A percentile compares a stretch with the other conserved stretches of the same genome.
Evolutionary conservation across 2,797 vertebrate species (phyloP).

Genomic region (Kryptopterus vitreolus): DNA sequence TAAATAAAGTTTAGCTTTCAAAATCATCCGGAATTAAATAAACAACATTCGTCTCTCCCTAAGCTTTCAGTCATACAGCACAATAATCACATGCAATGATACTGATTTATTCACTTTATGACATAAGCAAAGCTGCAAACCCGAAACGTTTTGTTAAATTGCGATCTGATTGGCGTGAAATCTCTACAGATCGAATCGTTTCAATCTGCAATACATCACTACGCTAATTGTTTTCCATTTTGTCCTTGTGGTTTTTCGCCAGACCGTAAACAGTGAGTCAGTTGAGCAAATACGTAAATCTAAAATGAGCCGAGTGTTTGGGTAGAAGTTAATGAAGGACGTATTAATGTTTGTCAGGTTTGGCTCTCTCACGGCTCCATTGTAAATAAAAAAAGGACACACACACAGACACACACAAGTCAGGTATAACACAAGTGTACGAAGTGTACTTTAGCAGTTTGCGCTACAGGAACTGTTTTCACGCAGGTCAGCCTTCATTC

Average conservation of each 20-base stretch:
- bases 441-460: no score
- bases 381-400: not conserved
- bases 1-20: not conserved
- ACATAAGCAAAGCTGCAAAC: not conserved
- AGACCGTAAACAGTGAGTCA: not conserved
- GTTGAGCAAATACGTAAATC: not conserved
- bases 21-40: no score
- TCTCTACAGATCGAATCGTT: not conserved
- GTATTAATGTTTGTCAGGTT: not conserved
- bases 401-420: no score
- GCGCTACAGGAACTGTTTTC: no score
- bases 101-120: no score
- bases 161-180: not conserved
- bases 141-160: not conserved
- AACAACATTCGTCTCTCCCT: not conserved
- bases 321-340: not conserved
- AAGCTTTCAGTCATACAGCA: not conserved
- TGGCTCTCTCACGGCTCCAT: not conserved
- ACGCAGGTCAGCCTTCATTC: no score
- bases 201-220: not conserved
- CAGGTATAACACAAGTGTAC: no score
- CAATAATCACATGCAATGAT: no score
- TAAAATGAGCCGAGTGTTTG: not conserved
- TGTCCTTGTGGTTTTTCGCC: not conserved
- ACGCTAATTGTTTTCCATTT: not conserved